Evolutionary conservation across 2,113 vertebrate genomes (phyloP), one percentile per base, ranked within the genome.

Genomic region (Strigops habroptila): DNA sequence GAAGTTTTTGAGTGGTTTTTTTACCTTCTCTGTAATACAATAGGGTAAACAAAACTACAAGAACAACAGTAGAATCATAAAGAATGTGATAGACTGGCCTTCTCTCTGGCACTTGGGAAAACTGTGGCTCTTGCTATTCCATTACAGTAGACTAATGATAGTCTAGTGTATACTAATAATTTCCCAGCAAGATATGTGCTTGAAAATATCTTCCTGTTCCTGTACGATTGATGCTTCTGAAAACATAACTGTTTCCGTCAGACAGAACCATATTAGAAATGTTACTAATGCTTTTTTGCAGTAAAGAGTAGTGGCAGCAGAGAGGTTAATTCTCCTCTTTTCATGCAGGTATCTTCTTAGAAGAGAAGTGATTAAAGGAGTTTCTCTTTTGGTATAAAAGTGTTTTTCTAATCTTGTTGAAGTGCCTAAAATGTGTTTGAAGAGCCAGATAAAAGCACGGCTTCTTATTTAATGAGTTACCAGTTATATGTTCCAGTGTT

Each of bases 391-490:
- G 95, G 92, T 69, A 91, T 96, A 92, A 93, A 95, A 96, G 95
- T 93, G 90, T 83, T 96, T 95, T 94, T 96, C 90, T 97, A 94
- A 96, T 96, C 96, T 97, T 82, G 82, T 82, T 96, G 92, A 96
- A 97, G 96, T 95, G 80, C 85, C 76, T 97, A 96, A 97, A 97
- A 96, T 94, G 76, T 90, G 86, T 96, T 97, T 96, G 95, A 97
- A 97, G 95, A 96, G 69, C 39, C 69, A 94, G 93, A 97, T 97
- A 93, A 96, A 97, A 97, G 93, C 90, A 57, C 51, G 90, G 83
- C 57, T 92, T 84, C 52, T 93, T 95, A 91, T 94, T 96, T 96
- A 96, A 97, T 94, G 92, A 97, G 73, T 95, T 94, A 93, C 77
- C 79, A 63, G 88, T 86, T 91, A 67, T 55, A 81, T 60, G 76